Base-by-base conservation (phyloP, 2,113 vertebrate genomes). In the Pao palembangensis region DNA sequence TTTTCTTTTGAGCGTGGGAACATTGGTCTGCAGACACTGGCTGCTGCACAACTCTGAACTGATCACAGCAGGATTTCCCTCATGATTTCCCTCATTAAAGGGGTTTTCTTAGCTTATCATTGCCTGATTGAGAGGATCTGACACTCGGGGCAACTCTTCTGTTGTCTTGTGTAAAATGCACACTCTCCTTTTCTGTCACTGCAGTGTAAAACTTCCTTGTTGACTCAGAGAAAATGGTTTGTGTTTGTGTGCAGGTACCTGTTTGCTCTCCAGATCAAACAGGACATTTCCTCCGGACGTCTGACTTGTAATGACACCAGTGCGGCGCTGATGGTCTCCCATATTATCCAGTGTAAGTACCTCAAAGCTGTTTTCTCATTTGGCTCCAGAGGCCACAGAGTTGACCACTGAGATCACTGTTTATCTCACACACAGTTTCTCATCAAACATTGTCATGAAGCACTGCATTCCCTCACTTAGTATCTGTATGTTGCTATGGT, bases 231-330 rank as follows among this genome's bases (percentile, higher is more conserved):
- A 65, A 44, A 23, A 10, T 7, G 56, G 10, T 63, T 71, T 66
- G 54, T 31, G 56, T 73, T 46, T 69, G 59, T 83, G 42, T 75
- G 12, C 88, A 99, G 97, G 92, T 99, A 99, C 90, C 92, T 98
- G 76, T 99, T 99, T 86, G 95, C 96, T 19, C 92, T 99, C 62
- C 97, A 99, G 83, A 92, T 99, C 80, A 97, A 95, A 86, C 95
- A 96, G 85, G 97, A 99, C 80, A 73, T 99, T 84, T 93, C 90
- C 61, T 90, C 92, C 42, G 95, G 95, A 76, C 91, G 90, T 55
- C 83, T 99, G 76, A 95, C 92, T 0, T 98, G 95, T 80, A 98
- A 94, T 0, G 96, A 98, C 73, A 94, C 89, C 85, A 98, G 95
- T 18, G 91, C 95, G 0, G 95, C 96, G 4, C 93, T 99, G 67